Base-by-base conservation (phyloP, 2,797 vertebrate species). In the Acanthornis magna region DNA sequence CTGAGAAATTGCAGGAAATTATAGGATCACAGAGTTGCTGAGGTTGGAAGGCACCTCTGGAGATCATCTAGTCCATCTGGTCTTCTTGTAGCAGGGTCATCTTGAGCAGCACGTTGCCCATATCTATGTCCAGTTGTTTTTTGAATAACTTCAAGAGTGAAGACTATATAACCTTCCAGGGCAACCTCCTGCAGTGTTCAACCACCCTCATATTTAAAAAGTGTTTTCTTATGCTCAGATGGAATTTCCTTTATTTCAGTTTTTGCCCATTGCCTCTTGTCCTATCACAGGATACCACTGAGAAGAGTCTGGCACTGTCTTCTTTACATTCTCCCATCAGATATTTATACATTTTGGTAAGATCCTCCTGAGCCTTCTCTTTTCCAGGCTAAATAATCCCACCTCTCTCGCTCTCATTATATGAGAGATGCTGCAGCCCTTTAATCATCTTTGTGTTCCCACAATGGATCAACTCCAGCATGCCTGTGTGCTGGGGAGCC, bases 191-290 rank as follows among this genome's bases (percentile, higher is more conserved):
- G 10, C 51, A 62, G 42, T 77, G 32, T 72, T 89, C 42, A 57
- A 8, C 27, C 19, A 74, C 7, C 10, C 14, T 83, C 22, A 42
- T 34, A 71, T 53, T 77, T 77, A 72, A 71, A 80, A 84, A 63
- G 10, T 77, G 9, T 87, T 80, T 80, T 92, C 48, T 89, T 93
- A 27, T 40, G 54, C 60, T 92, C 53, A 57, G 66, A 68, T 82
- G 51, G 63, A 85, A 87, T 79, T 89, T 89, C 63, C 82, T 89
- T 55, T 89, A 36, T 93, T 94, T 93, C 63, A 79, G 60, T 89
- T 84, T 92, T 38, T 93, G 80, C 87, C 77, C 30, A 34, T 68
- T 95, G 78, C 84, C 77, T 93, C 91, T 93, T 91, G 70, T 93
- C 70, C 84, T 93, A 81, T 92, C 74, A 87, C 38, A 86, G 84